Conservation (phyloP, 2,113 vertebrate genomes). For the Hyla sarda region DNA sequence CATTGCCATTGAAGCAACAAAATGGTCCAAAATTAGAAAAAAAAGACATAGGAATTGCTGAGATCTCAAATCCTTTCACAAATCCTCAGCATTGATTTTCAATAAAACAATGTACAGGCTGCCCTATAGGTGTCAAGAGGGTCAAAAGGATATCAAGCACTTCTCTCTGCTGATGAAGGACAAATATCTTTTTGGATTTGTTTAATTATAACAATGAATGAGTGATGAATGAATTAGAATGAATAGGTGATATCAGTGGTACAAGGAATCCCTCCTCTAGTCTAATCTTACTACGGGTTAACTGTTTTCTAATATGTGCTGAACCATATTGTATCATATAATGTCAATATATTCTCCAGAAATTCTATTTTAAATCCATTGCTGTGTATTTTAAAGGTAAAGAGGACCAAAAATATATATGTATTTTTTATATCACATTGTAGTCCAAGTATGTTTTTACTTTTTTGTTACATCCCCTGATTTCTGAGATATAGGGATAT, state of each 20-base stretch:
- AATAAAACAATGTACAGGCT: slow-evolving; percentile 34
- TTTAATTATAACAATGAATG: slow-evolving; percentile 10
- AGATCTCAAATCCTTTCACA: neutral
- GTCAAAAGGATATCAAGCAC: slow-evolving; percentile 8
- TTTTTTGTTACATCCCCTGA: too few relatives aligned
- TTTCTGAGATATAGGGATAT: too few relatives aligned
- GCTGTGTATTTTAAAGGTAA: too few relatives aligned
- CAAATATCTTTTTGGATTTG: slow-evolving; percentile 13
- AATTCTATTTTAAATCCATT: too few relatives aligned
- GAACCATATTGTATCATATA: neutral
- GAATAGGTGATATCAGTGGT: neutral
- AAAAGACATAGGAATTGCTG: neutral
- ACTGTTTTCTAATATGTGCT: neutral
- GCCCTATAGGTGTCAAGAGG: slow-evolving; percentile 24
- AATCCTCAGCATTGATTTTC: slow-evolving; percentile 24
- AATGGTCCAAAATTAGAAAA: slow-evolving; percentile 4
- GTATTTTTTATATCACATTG: too few relatives aligned
- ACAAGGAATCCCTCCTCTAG: neutral
- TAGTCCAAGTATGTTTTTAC: too few relatives aligned
- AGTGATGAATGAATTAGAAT: neutral
- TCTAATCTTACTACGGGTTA: neutral
- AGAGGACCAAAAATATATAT: too few relatives aligned
- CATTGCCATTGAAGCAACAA: slow-evolving; percentile 45
- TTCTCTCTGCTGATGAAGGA: neutral
- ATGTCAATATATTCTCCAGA: neutral